Percentiles rank a stretch among this genome's conserved stretches.
These are phyloP conservation scores for Pteromalus puparum DNA, from an alignment of 1,140 invertebrate species.

Conservation along the genomic window DNA sequence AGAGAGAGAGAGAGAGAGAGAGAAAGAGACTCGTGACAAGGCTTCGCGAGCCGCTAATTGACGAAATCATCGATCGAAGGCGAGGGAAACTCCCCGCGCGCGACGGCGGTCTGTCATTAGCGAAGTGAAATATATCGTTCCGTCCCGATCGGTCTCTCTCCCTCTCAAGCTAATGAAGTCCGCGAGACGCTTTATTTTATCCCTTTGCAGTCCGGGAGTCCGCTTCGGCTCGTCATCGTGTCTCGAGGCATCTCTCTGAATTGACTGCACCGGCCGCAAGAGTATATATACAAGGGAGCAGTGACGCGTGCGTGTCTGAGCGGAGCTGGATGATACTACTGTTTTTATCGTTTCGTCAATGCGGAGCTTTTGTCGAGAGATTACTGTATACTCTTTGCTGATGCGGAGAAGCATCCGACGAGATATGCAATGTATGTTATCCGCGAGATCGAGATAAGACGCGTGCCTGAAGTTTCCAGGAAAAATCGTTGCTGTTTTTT, in stretches of 20 bases:
- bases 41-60: conserved; percentile 24
- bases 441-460: not conserved
- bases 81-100: not conserved
- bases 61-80: conserved; percentile 33
- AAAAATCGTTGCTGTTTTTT: not conserved
- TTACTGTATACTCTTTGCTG: too few relatives aligned
- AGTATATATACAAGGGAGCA: not conserved
- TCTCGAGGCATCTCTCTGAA: not conserved
- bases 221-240: not conserved
- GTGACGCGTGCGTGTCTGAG: conserved; percentile 5
- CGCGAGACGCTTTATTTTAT: not conserved
- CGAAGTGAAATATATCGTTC: not conserved
- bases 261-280: not conserved
- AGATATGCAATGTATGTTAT: too few relatives aligned
- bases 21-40: too few relatives aligned
- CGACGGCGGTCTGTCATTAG: conserved; percentile 7
- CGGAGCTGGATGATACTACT: conserved; percentile 31
- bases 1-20: too few relatives aligned
- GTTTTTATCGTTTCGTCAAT: not conserved
- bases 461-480: not conserved
- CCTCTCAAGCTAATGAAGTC: conserved; percentile 33
- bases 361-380: not conserved
- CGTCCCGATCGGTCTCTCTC: not conserved
- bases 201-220: not conserved
- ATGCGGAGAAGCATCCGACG: too few relatives aligned